phyloP scores from a whole-genome alignment of 2,797 vertebrate genomes.

The Gobio occitaniae region DNA sequence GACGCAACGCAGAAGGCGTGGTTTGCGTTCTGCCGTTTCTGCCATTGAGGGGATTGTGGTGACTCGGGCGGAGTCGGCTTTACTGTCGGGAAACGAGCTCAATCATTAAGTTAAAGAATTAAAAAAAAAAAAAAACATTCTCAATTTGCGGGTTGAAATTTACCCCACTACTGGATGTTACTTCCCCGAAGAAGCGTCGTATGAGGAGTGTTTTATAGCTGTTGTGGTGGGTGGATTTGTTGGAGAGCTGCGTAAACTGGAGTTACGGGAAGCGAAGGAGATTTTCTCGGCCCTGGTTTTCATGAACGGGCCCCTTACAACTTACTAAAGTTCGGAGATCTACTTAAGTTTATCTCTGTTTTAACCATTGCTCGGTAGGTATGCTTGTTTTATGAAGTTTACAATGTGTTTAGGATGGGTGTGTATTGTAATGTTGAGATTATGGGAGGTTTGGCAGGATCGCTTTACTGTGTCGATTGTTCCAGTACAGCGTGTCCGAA shows the following conservation, averaged over 20 bases:
- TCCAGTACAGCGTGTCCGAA: slow-evolving; percentile 44
- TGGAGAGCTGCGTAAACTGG: slow-evolving; percentile 46
- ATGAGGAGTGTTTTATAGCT: slow-evolving; percentile 22
- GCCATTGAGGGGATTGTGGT: slow-evolving; percentile 60
- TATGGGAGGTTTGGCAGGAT: slow-evolving; percentile 4
- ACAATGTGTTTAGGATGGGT: not conserved
- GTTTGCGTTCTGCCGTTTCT: slow-evolving; percentile 48
- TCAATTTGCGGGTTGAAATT: not conserved
- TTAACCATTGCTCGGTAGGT: not conserved
- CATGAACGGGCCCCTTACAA: slow-evolving; percentile 49
- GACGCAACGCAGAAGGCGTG: slow-evolving; percentile 59
- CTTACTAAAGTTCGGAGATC: slow-evolving; percentile 59
- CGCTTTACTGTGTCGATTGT: slow-evolving; percentile 35
- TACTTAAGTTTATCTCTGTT: not conserved
- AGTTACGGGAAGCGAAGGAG: slow-evolving; percentile 56
- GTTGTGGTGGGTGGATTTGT: not conserved
- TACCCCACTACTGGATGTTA: slow-evolving; percentile 37
- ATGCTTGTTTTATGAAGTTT: not conserved
- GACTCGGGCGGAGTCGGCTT: slow-evolving; percentile 66
- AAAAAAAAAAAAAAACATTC: not conserved
- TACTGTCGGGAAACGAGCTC: slow-evolving; percentile 49
- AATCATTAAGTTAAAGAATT: slow-evolving; percentile 13
- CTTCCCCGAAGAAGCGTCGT: slow-evolving; percentile 5
- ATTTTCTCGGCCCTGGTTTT: slow-evolving; percentile 57
- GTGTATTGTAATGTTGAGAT: not conserved